phyloP scores from a whole-genome alignment of 2,888 invertebrate genomes.

The Yponomeuta evonymella region DNA sequence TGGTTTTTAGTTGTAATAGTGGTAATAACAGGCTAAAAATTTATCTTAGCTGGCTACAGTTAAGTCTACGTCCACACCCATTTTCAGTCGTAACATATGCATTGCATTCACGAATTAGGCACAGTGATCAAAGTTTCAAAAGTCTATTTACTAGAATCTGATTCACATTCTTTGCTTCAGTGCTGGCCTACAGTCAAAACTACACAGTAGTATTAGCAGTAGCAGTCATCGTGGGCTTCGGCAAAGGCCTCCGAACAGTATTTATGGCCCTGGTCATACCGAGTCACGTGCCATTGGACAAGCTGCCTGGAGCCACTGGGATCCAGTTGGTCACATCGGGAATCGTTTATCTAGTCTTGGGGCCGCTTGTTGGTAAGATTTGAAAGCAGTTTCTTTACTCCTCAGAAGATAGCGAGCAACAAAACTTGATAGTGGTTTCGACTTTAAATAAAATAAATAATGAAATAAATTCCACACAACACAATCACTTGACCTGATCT shows the following conservation, averaged over 20 bases:
- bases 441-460: too few relatives aligned
- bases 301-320: constrained; percentile 82
- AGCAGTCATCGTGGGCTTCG: constrained; percentile 80
- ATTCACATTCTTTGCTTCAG: constrained; percentile 43
- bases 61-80: background rate
- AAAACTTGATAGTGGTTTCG: background rate
- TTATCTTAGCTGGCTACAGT: too few relatives aligned
- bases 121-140: too few relatives aligned
- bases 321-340: constrained; percentile 81
- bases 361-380: constrained; percentile 80
- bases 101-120: too few relatives aligned
- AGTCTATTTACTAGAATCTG: too few relatives aligned
- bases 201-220: constrained; percentile 74
- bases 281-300: constrained; percentile 80
- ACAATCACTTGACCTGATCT: too few relatives aligned
- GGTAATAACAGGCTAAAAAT: too few relatives aligned
- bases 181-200: constrained; percentile 77
- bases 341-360: constrained; percentile 76
- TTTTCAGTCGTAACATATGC: constrained; percentile 15
- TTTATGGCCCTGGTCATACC: constrained; percentile 86
- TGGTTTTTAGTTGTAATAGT: too few relatives aligned
- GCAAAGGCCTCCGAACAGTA: constrained; percentile 83
- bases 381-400: background rate
- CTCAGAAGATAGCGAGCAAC: background rate
- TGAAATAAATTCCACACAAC: too few relatives aligned